These are phyloP conservation scores for Chaetodon trifasciatus DNA, from an alignment of 2,797 vertebrate species.

Conservation along the genomic window DNA sequence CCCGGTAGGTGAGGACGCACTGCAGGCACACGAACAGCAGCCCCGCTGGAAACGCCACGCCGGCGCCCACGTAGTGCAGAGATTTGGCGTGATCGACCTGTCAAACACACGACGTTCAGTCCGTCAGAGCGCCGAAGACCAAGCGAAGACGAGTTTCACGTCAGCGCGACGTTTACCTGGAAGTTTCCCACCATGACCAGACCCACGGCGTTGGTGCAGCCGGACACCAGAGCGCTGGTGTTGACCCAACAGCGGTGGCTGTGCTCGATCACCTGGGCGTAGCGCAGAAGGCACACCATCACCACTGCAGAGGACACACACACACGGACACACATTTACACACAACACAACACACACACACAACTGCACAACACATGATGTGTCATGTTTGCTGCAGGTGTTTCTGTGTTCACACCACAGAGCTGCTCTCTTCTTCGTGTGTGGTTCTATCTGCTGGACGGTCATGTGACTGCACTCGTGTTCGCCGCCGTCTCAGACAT, in stretches of 20 bases:
- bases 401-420: background rate
- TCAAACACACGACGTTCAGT: background rate
- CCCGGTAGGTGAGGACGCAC: constrained; percentile 92
- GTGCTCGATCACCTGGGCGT: constrained; percentile 93
- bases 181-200: constrained; percentile 95
- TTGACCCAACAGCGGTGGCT: constrained; percentile 92
- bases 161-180: constrained; percentile 82
- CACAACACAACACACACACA: no score
- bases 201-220: constrained; percentile 91
- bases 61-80: constrained; percentile 93
- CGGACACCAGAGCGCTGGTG: constrained; percentile 90
- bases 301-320: constrained; percentile 83
- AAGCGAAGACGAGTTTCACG: background rate
- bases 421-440: background rate
- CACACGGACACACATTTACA: background rate
- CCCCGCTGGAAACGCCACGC: constrained; percentile 92
- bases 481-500: no score
- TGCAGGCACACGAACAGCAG: constrained; percentile 93
- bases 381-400: no score
- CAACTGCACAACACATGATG: no score
- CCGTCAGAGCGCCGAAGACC: background rate
- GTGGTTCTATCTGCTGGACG: background rate
- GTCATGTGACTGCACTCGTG: constrained; percentile 3
- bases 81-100: constrained; percentile 95
- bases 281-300: constrained; percentile 93